These are phyloP conservation scores for Synanthedon tipuliformis DNA, from an alignment of 2,888 invertebrate genomes.

Conservation along the genomic window DNA sequence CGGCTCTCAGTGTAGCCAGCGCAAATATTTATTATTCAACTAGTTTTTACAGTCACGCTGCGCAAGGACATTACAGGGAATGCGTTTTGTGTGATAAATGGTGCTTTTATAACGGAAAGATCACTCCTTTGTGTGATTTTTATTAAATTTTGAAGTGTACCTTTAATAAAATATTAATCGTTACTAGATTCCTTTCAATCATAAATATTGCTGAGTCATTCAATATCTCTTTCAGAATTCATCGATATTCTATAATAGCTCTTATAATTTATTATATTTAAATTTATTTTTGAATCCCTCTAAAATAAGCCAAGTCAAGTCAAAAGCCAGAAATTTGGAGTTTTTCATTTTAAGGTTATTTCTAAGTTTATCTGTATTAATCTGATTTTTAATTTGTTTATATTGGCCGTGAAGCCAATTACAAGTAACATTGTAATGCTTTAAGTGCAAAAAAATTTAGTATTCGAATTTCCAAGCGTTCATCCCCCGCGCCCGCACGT, in stretches of 20 bases:
- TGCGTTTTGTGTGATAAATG: constrained; percentile 66
- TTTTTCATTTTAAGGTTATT: neutral
- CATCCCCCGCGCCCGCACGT: constrained; percentile 68
- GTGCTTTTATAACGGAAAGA: constrained; percentile 34
- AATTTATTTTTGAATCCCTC: no score
- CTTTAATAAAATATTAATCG: no score
- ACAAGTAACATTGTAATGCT: constrained; percentile 60
- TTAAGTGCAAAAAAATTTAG: constrained; percentile 64
- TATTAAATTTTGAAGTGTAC: neutral
- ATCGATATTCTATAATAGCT: no score
- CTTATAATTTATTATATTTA: no score
- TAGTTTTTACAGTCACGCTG: constrained; percentile 67
- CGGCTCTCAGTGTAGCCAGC: constrained; percentile 60
- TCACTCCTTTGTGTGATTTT: no score
- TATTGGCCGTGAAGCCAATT: constrained; percentile 61
- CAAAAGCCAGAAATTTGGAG: no score
- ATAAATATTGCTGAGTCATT: no score
- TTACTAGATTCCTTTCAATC: no score
- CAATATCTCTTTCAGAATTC: no score
- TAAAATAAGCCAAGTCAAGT: no score
- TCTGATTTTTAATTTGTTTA: constrained; percentile 49
- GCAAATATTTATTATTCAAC: constrained; percentile 61
- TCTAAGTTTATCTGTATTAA: constrained; percentile 24
- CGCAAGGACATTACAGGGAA: constrained; percentile 61
- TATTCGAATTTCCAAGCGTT: constrained; percentile 66